phyloP scores from a whole-genome alignment of 2,797 vertebrate genomes.

The Lacerta viridis region DNA sequence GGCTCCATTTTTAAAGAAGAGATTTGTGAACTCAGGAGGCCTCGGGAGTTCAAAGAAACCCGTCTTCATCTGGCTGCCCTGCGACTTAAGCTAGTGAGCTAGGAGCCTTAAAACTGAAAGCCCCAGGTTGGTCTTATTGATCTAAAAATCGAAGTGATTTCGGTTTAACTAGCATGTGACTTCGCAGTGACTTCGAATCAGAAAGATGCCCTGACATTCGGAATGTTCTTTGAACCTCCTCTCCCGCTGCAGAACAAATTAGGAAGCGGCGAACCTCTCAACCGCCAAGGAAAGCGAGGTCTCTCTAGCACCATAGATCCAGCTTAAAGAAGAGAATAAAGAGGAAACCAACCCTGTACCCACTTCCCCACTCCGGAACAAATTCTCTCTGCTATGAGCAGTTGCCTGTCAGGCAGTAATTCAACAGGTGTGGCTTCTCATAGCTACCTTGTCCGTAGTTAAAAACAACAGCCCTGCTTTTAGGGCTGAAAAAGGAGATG shows the following conservation, averaged over 20 bases:
- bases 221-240: background rate
- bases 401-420: background rate
- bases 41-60: background rate
- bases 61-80: background rate
- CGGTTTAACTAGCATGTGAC: background rate
- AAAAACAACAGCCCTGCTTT: background rate
- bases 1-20: background rate
- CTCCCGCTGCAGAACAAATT: background rate
- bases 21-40: background rate
- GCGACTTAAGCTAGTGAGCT: too few species aligned
- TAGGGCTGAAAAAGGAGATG: background rate
- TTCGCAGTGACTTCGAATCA: too few species aligned
- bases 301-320: too few species aligned
- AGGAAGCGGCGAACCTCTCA: too few species aligned
- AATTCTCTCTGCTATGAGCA: background rate
- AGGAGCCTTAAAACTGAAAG: background rate
- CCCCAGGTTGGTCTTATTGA: background rate
- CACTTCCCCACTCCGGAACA: background rate
- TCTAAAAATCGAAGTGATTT: background rate
- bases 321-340: background rate
- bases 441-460: too few species aligned
- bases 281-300: background rate
- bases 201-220: background rate
- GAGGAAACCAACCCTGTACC: background rate
- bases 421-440: background rate